Evolutionary conservation across 1,140 invertebrate species (phyloP).

Genomic region (Drosophila pallidifrons): DNA sequence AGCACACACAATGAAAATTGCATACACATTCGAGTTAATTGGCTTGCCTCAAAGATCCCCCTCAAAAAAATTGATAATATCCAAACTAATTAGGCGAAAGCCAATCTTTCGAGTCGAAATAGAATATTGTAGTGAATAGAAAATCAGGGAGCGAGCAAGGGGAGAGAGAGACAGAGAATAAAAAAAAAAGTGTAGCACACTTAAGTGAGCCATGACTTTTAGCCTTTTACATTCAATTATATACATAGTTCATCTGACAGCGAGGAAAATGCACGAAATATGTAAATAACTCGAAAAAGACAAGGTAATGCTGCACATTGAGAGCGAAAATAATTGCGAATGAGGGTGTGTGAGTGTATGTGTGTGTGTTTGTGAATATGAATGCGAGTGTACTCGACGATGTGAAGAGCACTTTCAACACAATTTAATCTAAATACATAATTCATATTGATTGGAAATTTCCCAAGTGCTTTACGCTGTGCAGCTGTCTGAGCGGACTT

Average conservation of each 20-base stretch:
- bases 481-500: conserved; percentile 40
- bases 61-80: conserved; percentile 1
- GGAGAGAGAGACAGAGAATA: background rate
- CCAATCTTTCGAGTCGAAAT: background rate
- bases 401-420: conserved; percentile 13
- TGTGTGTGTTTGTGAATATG: background rate
- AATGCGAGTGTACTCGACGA: background rate
- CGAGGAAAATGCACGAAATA: conserved; percentile 27
- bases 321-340: conserved; percentile 1
- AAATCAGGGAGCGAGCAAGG: too few species aligned
- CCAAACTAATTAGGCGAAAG: conserved; percentile 29
- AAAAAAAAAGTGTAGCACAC: conserved; percentile 21
- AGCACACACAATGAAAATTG: background rate
- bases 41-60: background rate
- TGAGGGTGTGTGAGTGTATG: background rate
- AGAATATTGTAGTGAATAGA: conserved; percentile 1
- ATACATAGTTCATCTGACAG: conserved; percentile 30
- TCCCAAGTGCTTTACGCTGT: conserved; percentile 12
- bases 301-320: conserved; percentile 4
- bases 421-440: conserved; percentile 12
- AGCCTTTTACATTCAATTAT: conserved; percentile 41
- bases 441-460: conserved; percentile 42
- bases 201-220: conserved; percentile 41
- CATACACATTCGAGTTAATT: conserved; percentile 1
- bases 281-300: conserved; percentile 32